Conservation (phyloP, 2,113 vertebrate species). For the Cromileptes altivelis region DNA sequence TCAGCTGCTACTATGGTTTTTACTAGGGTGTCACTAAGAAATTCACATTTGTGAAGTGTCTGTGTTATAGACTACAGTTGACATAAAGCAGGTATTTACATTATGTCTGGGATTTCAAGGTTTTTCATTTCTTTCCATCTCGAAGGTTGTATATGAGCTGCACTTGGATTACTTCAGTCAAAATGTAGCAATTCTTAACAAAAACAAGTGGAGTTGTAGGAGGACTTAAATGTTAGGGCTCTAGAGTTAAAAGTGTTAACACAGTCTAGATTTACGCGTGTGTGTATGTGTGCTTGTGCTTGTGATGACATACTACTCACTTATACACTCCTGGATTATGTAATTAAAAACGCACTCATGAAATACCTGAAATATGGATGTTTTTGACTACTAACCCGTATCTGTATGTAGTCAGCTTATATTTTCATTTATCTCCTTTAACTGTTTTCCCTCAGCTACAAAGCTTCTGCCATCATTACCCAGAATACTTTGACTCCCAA, state of each 20-base stretch:
- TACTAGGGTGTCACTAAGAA: conserved; percentile 8
- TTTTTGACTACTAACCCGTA: background rate
- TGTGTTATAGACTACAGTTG: conserved; percentile 7
- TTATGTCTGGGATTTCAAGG: conserved; percentile 55
- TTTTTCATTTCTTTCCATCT: conserved; percentile 36
- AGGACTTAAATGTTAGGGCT: conserved; percentile 22
- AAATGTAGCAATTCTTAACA: background rate
- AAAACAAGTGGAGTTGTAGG: conserved; percentile 6
- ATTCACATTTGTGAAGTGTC: conserved; percentile 23
- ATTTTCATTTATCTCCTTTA: conserved; percentile 7
- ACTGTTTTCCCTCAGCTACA: conserved; percentile 1
- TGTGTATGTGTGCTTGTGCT: conserved; percentile 23
- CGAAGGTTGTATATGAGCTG: conserved; percentile 10
- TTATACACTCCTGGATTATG: conserved; percentile 40
- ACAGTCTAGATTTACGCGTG: conserved; percentile 17
- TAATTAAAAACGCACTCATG: conserved; percentile 10
- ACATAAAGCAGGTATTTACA: conserved; percentile 64
- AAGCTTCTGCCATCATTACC: conserved; percentile 26
- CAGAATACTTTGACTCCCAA: conserved; percentile 38
- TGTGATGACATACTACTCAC: conserved; percentile 17
- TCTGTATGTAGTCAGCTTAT: background rate
- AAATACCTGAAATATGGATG: background rate
- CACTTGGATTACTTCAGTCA: conserved; percentile 14
- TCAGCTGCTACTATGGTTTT: background rate
- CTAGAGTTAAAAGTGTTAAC: conserved; percentile 1